phyloP scores from a whole-genome alignment of 2,888 invertebrate genomes.

The Phengaris arion region DNA sequence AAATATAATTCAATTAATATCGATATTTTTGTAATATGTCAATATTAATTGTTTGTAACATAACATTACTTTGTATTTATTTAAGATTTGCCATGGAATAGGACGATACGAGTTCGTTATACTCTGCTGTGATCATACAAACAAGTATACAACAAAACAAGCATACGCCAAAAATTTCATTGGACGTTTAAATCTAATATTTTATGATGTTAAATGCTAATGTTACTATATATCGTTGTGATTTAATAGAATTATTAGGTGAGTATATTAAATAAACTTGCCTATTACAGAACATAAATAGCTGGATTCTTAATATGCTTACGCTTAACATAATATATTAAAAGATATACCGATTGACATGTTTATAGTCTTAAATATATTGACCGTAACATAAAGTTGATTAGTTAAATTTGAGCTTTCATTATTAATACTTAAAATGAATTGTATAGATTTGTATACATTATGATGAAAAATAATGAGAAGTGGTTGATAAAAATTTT shows the following conservation, averaged over 20 bases:
- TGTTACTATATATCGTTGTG: constrained; percentile 10
- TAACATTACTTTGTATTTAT: no score
- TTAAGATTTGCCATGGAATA: not conserved
- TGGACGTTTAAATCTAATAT: constrained; percentile 10
- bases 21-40: no score
- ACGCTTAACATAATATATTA: not conserved
- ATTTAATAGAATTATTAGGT: constrained; percentile 25
- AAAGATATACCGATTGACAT: constrained; percentile 18
- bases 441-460: constrained; percentile 4
- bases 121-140: not conserved
- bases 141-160: not conserved
- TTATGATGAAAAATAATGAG: constrained; percentile 17
- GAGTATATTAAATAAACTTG: constrained; percentile 7
- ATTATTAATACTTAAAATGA: constrained; percentile 19
- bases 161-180: not conserved
- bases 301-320: not conserved
- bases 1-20: no score
- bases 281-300: not conserved
- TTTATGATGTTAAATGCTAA: constrained; percentile 20
- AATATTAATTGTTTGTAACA: no score
- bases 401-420: constrained; percentile 12
- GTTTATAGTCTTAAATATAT: not conserved
- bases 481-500: not conserved
- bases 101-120: not conserved
- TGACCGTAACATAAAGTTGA: constrained; percentile 10